Evolutionary conservation across 2,888 invertebrate species (phyloP).

Genomic region (Machimus atricapillus): DNA sequence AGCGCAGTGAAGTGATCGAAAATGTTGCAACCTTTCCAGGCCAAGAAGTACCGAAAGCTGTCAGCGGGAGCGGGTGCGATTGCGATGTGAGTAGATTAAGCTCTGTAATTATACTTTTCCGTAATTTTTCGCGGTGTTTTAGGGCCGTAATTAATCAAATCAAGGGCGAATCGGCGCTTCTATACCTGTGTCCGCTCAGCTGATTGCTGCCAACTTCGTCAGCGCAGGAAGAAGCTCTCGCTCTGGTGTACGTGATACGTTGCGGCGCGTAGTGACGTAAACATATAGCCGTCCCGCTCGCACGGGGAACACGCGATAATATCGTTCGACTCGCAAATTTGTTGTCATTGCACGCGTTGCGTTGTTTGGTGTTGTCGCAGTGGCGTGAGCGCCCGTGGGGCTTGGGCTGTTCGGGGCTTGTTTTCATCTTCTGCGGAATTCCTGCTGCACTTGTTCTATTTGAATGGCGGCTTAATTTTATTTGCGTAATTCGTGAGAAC

Average conservation of each 20-base stretch:
- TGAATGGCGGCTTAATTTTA: neutral
- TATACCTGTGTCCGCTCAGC: neutral
- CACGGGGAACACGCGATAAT: neutral
- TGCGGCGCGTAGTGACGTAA: slow-evolving; percentile 51
- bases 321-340: neutral
- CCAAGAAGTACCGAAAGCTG: neutral
- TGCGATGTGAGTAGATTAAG: neutral
- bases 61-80: neutral
- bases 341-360: neutral
- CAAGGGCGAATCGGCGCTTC: neutral
- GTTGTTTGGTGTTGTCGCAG: neutral
- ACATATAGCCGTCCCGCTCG: neutral
- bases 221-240: neutral
- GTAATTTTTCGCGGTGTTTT: neutral
- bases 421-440: neutral
- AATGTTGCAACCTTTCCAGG: neutral
- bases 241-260: neutral
- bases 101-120: neutral
- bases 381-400: neutral
- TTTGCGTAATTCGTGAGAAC: neutral
- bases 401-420: neutral
- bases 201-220: slow-evolving; percentile 42
- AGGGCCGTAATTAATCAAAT: neutral
- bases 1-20: neutral
- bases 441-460: neutral